Evolutionary conservation across 1,140 invertebrate species (phyloP).

Genomic region (Cyclina sinensis): DNA sequence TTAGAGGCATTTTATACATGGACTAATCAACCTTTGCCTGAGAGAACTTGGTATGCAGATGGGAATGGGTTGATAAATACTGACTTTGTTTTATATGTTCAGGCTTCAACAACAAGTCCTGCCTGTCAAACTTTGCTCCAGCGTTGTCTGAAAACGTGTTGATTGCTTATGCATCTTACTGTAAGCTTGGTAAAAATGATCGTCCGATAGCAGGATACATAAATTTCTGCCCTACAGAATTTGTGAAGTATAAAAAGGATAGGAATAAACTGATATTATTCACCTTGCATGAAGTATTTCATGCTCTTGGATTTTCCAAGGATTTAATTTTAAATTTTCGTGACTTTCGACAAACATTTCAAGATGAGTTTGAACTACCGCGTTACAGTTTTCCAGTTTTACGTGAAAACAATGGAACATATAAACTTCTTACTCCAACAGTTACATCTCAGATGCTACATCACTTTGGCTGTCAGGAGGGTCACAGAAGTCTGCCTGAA

Average conservation of each 20-base stretch:
- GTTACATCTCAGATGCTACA: constrained; percentile 69
- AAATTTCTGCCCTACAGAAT: constrained; percentile 80
- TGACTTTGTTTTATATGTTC: constrained; percentile 72
- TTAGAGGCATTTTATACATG: constrained; percentile 70
- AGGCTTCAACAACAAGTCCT: constrained; percentile 59
- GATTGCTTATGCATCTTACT: constrained; percentile 80
- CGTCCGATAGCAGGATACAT: constrained; percentile 81
- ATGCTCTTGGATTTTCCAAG: constrained; percentile 80
- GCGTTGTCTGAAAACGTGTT: constrained; percentile 30
- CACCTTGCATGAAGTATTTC: constrained; percentile 80
- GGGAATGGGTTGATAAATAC: constrained; percentile 68
- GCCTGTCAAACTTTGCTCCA: constrained; percentile 27
- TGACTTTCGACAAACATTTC: constrained; percentile 68
- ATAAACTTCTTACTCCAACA: constrained; percentile 69
- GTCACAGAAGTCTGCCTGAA: not conserved
- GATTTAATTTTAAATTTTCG: constrained; percentile 75
- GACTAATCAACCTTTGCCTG: constrained; percentile 56
- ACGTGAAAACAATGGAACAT: constrained; percentile 61
- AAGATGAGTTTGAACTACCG: constrained; percentile 18
- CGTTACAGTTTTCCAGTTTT: constrained; percentile 52
- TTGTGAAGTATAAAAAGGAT: constrained; percentile 38
- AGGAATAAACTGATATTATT: constrained; percentile 69
- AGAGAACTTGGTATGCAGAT: constrained; percentile 30
- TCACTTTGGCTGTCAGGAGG: constrained; percentile 74
- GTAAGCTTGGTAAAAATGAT: constrained; percentile 76